Percentiles rank a stretch among this genome's conserved stretches.
Conservation (phyloP, 2,888 invertebrate genomes). For the Pherbina coryleti region DNA sequence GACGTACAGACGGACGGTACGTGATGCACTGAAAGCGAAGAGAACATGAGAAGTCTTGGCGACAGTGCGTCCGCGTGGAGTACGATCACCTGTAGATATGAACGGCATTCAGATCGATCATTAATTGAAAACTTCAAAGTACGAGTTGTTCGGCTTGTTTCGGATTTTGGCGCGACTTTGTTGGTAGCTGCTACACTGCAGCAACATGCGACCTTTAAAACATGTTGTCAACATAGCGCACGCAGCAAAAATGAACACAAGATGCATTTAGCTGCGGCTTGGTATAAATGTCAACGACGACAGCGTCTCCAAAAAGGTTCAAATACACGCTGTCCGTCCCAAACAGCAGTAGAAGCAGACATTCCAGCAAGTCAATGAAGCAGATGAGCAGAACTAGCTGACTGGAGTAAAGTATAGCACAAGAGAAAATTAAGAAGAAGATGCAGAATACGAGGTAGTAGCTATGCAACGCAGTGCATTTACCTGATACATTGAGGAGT, state of each 20-base stretch:
- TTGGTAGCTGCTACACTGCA: constrained; percentile 10
- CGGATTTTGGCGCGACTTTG: neutral
- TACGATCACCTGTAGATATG: constrained; percentile 27
- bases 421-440: neutral
- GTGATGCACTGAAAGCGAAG: neutral
- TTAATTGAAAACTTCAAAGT: neutral
- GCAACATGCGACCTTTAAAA: constrained; percentile 30
- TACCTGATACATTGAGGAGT: neutral
- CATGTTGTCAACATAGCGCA: constrained; percentile 33
- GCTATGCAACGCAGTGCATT: constrained; percentile 17
- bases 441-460: neutral
- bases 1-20: neutral
- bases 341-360: constrained; percentile 10
- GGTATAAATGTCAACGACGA: constrained; percentile 29
- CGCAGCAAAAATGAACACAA: neutral
- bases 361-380: neutral
- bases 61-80: constrained; percentile 3
- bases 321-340: too few species aligned
- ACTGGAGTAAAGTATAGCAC: neutral
- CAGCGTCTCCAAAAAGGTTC: neutral
- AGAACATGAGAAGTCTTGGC: constrained; percentile 19
- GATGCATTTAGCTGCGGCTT: neutral
- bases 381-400: neutral
- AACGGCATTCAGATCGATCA: neutral
- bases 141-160: neutral